Evolutionary conservation across 2,888 invertebrate genomes (phyloP), one percentile per base, ranked within the genome.

Genomic region (Abrostola triplasia): DNA sequence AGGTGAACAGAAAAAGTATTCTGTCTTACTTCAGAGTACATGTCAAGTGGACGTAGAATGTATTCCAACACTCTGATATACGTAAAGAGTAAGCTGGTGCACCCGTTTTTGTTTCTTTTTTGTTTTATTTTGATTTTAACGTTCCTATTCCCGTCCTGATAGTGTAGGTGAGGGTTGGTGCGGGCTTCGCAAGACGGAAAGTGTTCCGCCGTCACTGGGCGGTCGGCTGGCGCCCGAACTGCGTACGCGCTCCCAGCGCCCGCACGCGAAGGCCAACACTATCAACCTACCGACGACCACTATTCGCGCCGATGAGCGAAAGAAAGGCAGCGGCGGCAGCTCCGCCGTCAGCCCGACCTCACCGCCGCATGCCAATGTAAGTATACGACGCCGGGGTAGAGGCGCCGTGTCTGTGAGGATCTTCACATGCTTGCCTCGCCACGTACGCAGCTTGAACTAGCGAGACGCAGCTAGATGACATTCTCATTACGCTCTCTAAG

Each of bases 281-380:
- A 95, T 96, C 84, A 95, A 95, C 85, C 92, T 96, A 71, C 96
- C 96, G 5, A 93, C 95, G 80, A 90, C 79, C 86, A 92, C 88
- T 58, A 81, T 78, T 42, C 85, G 90, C 53, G 50, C 70, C 53
- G 90, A 90, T 72, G 88, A 90, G 58, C 85, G 94, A 74, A 88
- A 89, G 82, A 91, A 89, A 71, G 82, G 81, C 61, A 79, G 84
- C 60, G 76, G 81, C 68, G 80, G 81, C 82, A 77, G 71, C 41
- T 50, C 70, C 11, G 86, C 89, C 47, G 81, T 87, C 64, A 92
- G 91, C 68, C 92, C 93, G 55, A 91, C 92, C 44, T 92, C 93
- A 68, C 92, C 93, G 77, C 91, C 92, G 62, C 91, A 90, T 70
- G 86, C 90, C 64, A 93, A 93, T 81, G 93, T 93, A 88, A 91